These are phyloP conservation scores for Dorcus parallelipipedus DNA, from an alignment of 2,888 invertebrate genomes.

Conservation along the genomic window DNA sequence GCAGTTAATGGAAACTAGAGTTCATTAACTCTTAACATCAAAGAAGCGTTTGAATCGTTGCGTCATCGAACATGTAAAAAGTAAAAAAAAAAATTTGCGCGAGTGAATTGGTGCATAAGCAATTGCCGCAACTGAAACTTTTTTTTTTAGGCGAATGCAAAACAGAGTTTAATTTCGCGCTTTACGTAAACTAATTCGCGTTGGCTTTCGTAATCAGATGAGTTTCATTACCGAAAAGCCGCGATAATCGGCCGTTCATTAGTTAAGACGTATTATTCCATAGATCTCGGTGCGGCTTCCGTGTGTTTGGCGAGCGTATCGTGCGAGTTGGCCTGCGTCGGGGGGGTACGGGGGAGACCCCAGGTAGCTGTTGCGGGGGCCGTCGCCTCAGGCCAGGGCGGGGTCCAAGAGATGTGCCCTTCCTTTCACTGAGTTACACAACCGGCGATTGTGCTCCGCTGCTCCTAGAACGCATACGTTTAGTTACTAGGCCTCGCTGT, in stretches of 20 bases:
- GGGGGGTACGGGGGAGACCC: slow-evolving; percentile 21
- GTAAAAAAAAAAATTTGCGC: no score
- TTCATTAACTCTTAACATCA: no score
- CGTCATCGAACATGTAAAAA: no score
- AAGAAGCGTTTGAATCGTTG: no score
- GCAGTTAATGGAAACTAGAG: no score
- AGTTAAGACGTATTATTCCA: no score
- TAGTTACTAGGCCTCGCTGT: slow-evolving; percentile 4
- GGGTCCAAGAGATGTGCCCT: slow-evolving; percentile 50
- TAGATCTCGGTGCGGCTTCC: neutral
- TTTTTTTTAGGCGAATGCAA: no score
- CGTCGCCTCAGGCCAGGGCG: slow-evolving; percentile 46
- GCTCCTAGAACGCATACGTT: slow-evolving; percentile 11
- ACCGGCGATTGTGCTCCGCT: slow-evolving; percentile 31
- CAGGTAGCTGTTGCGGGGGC: slow-evolving; percentile 44
- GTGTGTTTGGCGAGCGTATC: neutral
- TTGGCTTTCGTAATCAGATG: neutral
- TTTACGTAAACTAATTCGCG: no score
- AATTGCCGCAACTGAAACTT: no score
- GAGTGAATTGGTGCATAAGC: no score
- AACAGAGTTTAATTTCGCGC: no score
- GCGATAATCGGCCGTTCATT: neutral
- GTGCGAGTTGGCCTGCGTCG: slow-evolving; percentile 6
- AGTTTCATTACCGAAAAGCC: slow-evolving; percentile 1
- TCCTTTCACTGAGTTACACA: slow-evolving; percentile 50